Base-by-base conservation (phyloP, 1,140 invertebrate genomes). In the Ctenoplectra terminalis region DNA sequence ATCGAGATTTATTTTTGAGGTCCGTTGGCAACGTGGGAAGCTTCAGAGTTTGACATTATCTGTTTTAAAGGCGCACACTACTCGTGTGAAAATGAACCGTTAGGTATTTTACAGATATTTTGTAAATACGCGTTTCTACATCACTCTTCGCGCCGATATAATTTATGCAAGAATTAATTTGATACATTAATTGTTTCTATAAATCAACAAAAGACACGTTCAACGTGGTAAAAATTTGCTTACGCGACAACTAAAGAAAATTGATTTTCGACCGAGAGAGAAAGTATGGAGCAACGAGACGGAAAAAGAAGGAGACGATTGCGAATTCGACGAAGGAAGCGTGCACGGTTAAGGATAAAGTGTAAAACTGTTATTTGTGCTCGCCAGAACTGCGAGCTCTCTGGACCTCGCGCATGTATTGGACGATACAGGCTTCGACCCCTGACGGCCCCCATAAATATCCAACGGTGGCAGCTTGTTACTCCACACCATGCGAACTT, bases 381-480 rank as follows among this genome's bases (percentile, higher is more conserved):
- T 61, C 46, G 64, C 37, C 31, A 71, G 64, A 73, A 73, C 78
- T 73, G 77, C 54, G 75, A 72, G 56, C 64, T 61, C 60, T 20
- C 20, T 17, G 40, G 23, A 37, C 73, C 81, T 82, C 83, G 74
- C 75, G 86, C 63, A 64, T 85, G 83, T 84, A 86, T 77, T 79
- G 77, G 66, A 37, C 34, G 76, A 83, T 82, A 80, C 83, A 63
- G 70, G 75, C 81, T 88, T 86, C 90, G 91, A 92, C 92, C 92
- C 89, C 84, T 88, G 81, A 78, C 84, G 89, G 86, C 89, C 89
- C 89, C 89, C 90, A 92, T 93, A 93, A 93, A 93, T 93, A 92
- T 93, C 87, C 87, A 79, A 78, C 83, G 82, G 85, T 93, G 93
- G 90, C 92, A 93, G 93, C 92, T 93, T 92, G 93, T 93, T 93